Conservation (phyloP, 35 echinoderm and acorn worm species). For the Eucidaris tribuloides region DNA sequence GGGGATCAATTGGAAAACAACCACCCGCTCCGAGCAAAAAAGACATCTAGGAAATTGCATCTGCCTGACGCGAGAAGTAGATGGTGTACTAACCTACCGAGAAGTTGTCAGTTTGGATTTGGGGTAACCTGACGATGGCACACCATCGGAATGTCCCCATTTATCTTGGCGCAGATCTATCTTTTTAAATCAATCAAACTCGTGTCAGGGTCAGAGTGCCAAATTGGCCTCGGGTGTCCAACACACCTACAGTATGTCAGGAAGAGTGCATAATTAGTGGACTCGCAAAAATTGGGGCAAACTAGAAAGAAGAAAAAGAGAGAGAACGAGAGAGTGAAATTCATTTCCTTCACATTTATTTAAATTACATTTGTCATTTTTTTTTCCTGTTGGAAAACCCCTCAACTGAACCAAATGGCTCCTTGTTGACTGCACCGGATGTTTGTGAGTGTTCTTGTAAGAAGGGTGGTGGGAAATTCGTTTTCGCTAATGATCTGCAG, state of each 20-base stretch:
- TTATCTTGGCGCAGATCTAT: background rate
- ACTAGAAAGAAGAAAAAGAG: background rate
- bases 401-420: background rate
- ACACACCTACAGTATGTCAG: background rate
- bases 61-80: background rate
- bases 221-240: background rate
- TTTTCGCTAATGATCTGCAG: background rate
- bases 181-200: conserved; percentile 21
- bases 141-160: conserved; percentile 7
- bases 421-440: conserved; percentile 3
- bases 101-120: no score
- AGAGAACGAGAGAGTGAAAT: background rate
- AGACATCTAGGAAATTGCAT: conserved; percentile 40
- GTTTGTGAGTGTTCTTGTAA: background rate
- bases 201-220: conserved; percentile 6
- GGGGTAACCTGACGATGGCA: no score
- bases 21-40: conserved; percentile 22
- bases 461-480: background rate
- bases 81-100: background rate
- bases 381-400: background rate
- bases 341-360: conserved; percentile 11
- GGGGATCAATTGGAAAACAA: conserved; percentile 26
- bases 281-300: background rate
- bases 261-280: conserved; percentile 16
- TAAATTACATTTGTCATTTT: background rate